A percentile compares a stretch with the other conserved stretches of the same genome.
Evolutionary conservation across 2,888 invertebrate genomes (phyloP).

Genomic region (Bembecia ichneumoniformis): DNA sequence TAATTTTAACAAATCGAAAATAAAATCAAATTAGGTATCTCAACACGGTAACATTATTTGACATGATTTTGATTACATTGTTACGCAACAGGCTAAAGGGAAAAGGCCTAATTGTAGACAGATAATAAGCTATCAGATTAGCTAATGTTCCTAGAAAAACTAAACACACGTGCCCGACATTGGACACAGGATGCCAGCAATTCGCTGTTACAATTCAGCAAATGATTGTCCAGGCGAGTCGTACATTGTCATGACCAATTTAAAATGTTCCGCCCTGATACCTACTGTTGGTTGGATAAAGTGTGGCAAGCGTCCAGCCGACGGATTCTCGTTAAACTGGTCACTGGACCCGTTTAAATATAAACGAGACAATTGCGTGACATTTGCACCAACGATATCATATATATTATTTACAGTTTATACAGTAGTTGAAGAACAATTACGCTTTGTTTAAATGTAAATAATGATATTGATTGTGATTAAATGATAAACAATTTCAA

Average conservation of each 20-base stretch:
- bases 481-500: slow-evolving; percentile 3
- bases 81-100: too few species aligned
- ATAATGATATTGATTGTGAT: slow-evolving; percentile 12
- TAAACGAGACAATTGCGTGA: slow-evolving; percentile 54
- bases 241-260: slow-evolving; percentile 18
- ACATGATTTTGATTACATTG: too few species aligned
- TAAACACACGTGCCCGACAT: neutral
- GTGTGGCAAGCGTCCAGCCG: slow-evolving; percentile 9
- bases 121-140: too few species aligned
- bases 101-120: too few species aligned
- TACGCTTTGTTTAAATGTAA: slow-evolving; percentile 25
- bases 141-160: neutral
- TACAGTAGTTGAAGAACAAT: slow-evolving; percentile 25
- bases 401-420: slow-evolving; percentile 12
- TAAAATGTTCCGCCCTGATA: slow-evolving; percentile 1
- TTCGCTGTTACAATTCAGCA: slow-evolving; percentile 30
- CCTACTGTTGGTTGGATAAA: slow-evolving; percentile 10
- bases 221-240: slow-evolving; percentile 34
- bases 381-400: slow-evolving; percentile 27
- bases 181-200: slow-evolving; percentile 27
- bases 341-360: slow-evolving; percentile 38
- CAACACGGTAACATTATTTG: too few species aligned
- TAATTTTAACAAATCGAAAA: slow-evolving; percentile 19
- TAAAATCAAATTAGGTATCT: too few species aligned
- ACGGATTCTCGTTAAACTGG: slow-evolving; percentile 30